Conservation (phyloP, 64 coral and sea anemone genomes). For the Actinia tenebrosa region DNA sequence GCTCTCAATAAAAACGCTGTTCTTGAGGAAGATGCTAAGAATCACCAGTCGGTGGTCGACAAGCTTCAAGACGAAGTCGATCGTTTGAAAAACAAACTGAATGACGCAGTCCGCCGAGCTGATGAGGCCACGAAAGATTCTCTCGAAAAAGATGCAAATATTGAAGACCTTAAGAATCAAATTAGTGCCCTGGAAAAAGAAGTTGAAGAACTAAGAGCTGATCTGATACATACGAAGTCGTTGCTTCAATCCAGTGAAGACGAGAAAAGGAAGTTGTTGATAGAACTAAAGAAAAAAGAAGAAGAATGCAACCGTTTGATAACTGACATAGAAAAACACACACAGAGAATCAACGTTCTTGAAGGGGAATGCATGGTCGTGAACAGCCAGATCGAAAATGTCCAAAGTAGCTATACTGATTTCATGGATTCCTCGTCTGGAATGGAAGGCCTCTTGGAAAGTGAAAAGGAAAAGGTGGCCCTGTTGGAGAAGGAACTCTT, state of each 20-base stretch:
- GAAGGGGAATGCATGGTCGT: constrained; percentile 75
- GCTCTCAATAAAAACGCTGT: constrained; percentile 61
- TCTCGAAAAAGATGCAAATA: constrained; percentile 70
- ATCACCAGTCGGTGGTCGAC: constrained; percentile 54
- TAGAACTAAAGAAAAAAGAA: constrained; percentile 55
- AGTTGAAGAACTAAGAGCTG: constrained; percentile 70
- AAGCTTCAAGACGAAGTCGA: constrained; percentile 81
- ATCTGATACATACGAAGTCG: constrained; percentile 61
- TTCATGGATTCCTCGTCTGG: constrained; percentile 54
- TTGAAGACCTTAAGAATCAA: constrained; percentile 57
- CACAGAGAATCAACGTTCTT: constrained; percentile 67
- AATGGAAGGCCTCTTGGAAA: constrained; percentile 52
- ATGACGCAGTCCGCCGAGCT: constrained; percentile 67
- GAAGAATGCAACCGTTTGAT: constrained; percentile 72
- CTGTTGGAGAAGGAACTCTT: constrained; percentile 57
- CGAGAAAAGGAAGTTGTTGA: constrained; percentile 56
- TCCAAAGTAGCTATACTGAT: constrained; percentile 72
- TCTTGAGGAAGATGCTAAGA: constrained; percentile 81
- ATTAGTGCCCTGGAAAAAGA: constrained; percentile 64
- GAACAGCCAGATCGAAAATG: constrained; percentile 54
- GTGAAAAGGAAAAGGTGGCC: constrained; percentile 60
- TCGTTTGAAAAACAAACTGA: constrained; percentile 61
- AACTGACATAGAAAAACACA: constrained; percentile 61
- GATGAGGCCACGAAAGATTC: constrained; percentile 56
- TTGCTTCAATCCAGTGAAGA: constrained; percentile 61